Conservation (phyloP, 2,113 vertebrate species). For the Cebus imitator region DNA sequence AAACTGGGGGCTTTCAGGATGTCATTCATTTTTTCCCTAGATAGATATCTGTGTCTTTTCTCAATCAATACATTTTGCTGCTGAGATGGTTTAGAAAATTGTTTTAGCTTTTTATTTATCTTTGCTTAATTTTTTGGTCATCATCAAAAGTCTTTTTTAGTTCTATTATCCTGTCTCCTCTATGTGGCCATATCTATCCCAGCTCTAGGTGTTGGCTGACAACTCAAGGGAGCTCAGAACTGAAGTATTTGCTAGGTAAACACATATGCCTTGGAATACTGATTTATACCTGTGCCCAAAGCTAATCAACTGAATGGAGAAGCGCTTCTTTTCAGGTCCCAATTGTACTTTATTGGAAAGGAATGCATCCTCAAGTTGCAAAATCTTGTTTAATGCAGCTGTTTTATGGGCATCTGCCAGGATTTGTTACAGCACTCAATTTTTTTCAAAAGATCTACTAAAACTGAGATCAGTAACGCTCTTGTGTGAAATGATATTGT, state of each 20-base stretch:
- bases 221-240: neutral
- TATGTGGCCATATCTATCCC: neutral
- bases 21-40: neutral
- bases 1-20: neutral
- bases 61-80: conserved; percentile 4
- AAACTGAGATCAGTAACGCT: neutral
- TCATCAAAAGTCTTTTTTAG: neutral
- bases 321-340: neutral
- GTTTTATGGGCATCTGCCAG: neutral
- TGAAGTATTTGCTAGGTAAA: neutral
- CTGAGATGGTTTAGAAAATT: conserved; percentile 9
- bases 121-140: conserved; percentile 5
- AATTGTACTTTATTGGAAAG: neutral
- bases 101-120: neutral
- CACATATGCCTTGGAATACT: neutral
- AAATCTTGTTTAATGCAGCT: neutral
- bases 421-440: neutral
- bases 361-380: neutral
- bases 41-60: neutral
- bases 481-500: neutral
- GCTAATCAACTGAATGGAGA: neutral
- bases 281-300: neutral
- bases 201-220: neutral
- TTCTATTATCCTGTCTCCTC: neutral
- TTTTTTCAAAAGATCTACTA: neutral